Evolutionary conservation across 1,140 invertebrate species (phyloP).

Genomic region (Drosophila subobscura): DNA sequence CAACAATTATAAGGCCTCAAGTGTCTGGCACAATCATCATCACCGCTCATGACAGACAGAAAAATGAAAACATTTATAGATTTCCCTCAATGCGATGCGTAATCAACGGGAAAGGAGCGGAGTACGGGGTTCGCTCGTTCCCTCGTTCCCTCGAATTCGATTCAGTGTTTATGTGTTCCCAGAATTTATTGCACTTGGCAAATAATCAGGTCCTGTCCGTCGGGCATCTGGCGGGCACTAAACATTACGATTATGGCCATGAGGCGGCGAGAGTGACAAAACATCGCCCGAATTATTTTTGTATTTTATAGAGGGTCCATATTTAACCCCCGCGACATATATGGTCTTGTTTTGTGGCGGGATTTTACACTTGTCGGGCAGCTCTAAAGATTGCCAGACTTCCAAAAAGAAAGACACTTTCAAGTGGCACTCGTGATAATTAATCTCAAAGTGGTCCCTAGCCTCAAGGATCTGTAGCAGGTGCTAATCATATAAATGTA

Average conservation of each 20-base stretch:
- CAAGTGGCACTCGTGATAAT: conserved; percentile 19
- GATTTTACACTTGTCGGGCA: background rate
- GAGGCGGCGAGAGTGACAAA: conserved; percentile 49
- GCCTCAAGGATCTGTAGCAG: too few species aligned
- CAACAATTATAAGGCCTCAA: conserved; percentile 65
- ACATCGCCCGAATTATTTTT: conserved; percentile 41
- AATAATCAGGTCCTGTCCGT: conserved; percentile 49
- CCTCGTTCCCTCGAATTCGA: background rate
- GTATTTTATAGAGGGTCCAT: conserved; percentile 25
- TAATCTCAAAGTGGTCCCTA: too few species aligned
- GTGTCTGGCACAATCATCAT: conserved; percentile 76
- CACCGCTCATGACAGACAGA: conserved; percentile 65
- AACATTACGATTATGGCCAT: conserved; percentile 61
- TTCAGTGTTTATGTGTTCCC: conserved; percentile 2
- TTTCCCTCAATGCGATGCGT: conserved; percentile 46
- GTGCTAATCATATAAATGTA: too few species aligned
- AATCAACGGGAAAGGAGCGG: conserved; percentile 21
- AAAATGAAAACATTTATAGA: conserved; percentile 41
- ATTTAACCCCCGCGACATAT: conserved; percentile 6
- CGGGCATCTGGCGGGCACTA: conserved; percentile 45
- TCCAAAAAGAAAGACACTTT: conserved; percentile 21
- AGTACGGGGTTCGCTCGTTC: background rate
- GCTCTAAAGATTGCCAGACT: conserved; percentile 12
- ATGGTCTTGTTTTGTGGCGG: conserved; percentile 21
- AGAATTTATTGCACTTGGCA: conserved; percentile 43